Evolutionary conservation across 1,140 invertebrate species (phyloP).

Genomic region (Euwallacea fornicatus): DNA sequence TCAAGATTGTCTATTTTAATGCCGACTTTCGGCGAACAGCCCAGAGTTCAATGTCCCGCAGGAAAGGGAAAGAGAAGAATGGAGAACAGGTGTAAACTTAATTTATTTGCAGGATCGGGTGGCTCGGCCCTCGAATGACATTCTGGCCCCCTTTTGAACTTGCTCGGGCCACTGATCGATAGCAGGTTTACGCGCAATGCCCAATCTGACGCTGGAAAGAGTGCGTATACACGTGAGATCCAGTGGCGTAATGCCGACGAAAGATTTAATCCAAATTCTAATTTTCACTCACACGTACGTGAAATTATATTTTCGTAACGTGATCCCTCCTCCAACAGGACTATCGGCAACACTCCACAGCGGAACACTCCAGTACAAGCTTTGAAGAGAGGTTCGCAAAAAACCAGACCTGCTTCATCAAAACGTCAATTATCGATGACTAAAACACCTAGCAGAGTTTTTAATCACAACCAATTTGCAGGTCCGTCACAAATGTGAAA

Average conservation of each 20-base stretch:
- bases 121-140: background rate
- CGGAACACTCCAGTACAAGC: no score
- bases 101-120: background rate
- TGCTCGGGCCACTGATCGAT: background rate
- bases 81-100: conserved; percentile 6
- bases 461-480: conserved; percentile 9
- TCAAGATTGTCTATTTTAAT: no score
- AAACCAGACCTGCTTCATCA: background rate
- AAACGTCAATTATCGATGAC: conserved; percentile 1
- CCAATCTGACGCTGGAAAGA: conserved; percentile 2
- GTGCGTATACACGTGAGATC: background rate
- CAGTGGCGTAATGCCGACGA: background rate
- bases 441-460: conserved; percentile 4
- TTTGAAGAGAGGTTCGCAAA: no score
- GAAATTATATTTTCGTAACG: no score
- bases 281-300: no score
- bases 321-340: no score
- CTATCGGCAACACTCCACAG: no score
- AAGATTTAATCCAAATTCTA: background rate
- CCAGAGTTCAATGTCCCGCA: background rate
- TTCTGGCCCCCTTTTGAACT: background rate
- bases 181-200: conserved; percentile 5
- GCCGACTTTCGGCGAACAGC: background rate
- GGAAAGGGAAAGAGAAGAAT: background rate
- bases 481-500: background rate